Percentiles rank a stretch among this genome's conserved stretches.
Evolutionary conservation across 1,140 invertebrate genomes (phyloP).

Genomic region (Pseudomyrmex sp.): DNA sequence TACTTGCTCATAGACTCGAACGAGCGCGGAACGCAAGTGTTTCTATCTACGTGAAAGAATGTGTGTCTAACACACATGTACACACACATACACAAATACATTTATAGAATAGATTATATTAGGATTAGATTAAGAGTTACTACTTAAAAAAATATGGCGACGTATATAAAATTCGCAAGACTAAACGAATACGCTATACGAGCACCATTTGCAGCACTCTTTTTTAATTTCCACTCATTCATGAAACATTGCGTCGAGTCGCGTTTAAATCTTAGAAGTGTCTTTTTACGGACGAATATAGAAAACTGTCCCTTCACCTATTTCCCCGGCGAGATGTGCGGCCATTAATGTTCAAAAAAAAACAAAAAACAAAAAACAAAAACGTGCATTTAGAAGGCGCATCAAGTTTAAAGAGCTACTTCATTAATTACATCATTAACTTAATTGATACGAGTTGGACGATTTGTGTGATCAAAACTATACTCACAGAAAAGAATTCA

Average conservation of each 20-base stretch:
- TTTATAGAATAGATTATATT: conserved; percentile 42
- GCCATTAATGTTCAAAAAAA: conserved; percentile 5
- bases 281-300: conserved; percentile 10
- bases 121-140: conserved; percentile 44
- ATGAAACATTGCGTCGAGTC: conserved; percentile 17
- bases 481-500: no score
- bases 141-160: conserved; percentile 66
- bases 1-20: conserved; percentile 6
- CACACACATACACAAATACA: background rate
- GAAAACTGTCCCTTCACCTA: background rate
- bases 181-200: background rate
- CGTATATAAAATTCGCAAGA: conserved; percentile 46
- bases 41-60: conserved; percentile 41
- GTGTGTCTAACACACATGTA: background rate
- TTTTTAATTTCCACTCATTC: background rate
- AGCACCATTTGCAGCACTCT: conserved; percentile 15
- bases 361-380: no score
- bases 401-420: no score
- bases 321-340: background rate
- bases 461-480: no score
- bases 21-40: background rate
- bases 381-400: no score
- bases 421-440: no score
- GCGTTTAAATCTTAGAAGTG: conserved; percentile 14
- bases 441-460: no score